Evolutionary conservation across 2,888 invertebrate species (phyloP).

Genomic region (Quadroppia sp.): DNA sequence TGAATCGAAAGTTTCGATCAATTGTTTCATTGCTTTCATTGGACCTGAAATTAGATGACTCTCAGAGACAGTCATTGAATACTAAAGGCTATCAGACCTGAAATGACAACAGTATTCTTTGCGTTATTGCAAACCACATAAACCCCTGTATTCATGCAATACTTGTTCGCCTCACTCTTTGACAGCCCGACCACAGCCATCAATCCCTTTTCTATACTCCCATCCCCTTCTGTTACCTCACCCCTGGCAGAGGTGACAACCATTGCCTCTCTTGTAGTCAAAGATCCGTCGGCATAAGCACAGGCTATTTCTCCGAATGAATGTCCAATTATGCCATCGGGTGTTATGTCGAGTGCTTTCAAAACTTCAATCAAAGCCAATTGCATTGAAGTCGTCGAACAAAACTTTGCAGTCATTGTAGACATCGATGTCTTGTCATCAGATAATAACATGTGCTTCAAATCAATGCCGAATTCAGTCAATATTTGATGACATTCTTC

Average conservation of each 20-base stretch:
- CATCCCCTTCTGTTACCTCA: neutral
- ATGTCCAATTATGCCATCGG: conserved; percentile 58
- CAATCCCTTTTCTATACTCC: conserved; percentile 22
- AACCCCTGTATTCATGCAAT: conserved; percentile 72
- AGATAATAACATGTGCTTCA: conserved; percentile 88
- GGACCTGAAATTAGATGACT: conserved; percentile 55
- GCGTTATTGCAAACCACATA: conserved; percentile 92
- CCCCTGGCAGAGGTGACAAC: conserved; percentile 22
- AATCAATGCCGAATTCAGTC: conserved; percentile 67
- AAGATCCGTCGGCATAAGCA: conserved; percentile 58
- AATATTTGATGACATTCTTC: conserved; percentile 51
- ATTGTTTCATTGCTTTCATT: conserved; percentile 63
- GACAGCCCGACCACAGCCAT: conserved; percentile 90
- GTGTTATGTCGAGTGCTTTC: conserved; percentile 52
- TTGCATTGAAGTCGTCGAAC: conserved; percentile 55
- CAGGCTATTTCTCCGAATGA: conserved; percentile 58
- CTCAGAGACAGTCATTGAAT: neutral
- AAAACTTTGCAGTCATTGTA: conserved; percentile 73
- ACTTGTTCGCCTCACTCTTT: conserved; percentile 71
- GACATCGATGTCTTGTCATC: conserved; percentile 81
- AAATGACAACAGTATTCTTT: conserved; percentile 85
- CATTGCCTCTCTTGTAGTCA: conserved; percentile 56
- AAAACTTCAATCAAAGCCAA: conserved; percentile 49
- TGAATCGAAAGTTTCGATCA: neutral
- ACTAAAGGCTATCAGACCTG: conserved; percentile 61